Conservation (phyloP, 2,888 invertebrate genomes). For the Trachelus stipa region DNA sequence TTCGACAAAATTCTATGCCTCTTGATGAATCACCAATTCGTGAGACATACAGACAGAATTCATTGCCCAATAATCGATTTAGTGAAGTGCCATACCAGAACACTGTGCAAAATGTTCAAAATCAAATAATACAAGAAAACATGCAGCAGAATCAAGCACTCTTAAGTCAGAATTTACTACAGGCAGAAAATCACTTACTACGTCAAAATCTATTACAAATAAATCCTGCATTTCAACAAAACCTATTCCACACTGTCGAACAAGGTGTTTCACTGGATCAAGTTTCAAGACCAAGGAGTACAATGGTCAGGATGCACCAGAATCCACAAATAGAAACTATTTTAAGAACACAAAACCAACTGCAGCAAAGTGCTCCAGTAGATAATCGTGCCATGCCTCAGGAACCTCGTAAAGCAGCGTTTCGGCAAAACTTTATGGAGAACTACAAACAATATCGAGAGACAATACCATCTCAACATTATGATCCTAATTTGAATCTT, state of each 20-base stretch:
- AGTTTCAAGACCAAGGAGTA: conserved; percentile 3
- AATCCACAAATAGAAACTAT: conserved; percentile 45
- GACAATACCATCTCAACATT: conserved; percentile 26
- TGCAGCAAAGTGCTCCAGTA: conserved; percentile 41
- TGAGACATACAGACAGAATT: conserved; percentile 43
- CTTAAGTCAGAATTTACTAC: conserved; percentile 49
- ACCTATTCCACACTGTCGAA: conserved; percentile 28
- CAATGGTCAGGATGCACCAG: conserved; percentile 34
- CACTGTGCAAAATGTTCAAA: conserved; percentile 62
- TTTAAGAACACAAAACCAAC: conserved; percentile 50
- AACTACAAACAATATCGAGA: conserved; percentile 45
- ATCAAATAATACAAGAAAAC: conserved; percentile 64
- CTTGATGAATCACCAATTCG: conserved; percentile 47
- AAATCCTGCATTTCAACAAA: conserved; percentile 33
- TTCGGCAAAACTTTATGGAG: conserved; percentile 45
- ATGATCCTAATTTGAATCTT: conserved; percentile 34
- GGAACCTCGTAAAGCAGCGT: conserved; percentile 50
- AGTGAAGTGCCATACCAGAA: conserved; percentile 60
- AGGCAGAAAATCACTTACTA: conserved; percentile 37
- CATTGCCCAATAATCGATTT: conserved; percentile 46
- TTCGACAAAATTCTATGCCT: conserved; percentile 43
- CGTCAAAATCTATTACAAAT: conserved; percentile 34
- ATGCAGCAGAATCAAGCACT: conserved; percentile 60
- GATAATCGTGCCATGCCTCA: conserved; percentile 58
- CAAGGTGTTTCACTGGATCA: conserved; percentile 23